Percentiles rank a stretch among this genome's conserved stretches.
These are phyloP conservation scores for Saiga tatarica DNA, from an alignment of 2,113 vertebrate species.

Conservation along the genomic window DNA sequence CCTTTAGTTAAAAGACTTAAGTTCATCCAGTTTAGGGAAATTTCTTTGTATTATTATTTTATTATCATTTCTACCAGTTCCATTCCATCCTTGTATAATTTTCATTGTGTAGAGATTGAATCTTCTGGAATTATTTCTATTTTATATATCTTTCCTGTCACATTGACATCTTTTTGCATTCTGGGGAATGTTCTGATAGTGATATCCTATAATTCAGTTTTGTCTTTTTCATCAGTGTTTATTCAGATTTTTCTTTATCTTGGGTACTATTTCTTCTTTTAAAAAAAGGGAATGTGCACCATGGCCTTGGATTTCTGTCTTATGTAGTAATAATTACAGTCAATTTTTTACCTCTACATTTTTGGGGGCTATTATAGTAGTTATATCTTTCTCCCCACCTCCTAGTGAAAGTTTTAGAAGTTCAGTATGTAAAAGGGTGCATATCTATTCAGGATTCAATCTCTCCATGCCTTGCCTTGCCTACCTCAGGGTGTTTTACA, in stretches of 20 bases:
- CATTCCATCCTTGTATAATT: not conserved
- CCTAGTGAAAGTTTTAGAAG: not conserved
- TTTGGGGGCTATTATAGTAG: not conserved
- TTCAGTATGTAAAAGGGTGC: not conserved
- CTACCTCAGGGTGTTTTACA: not conserved
- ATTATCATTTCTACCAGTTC: not conserved
- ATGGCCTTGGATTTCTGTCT: not conserved
- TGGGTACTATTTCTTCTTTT: not conserved
- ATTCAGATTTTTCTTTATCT: not conserved
- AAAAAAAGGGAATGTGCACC: not conserved
- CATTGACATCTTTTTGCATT: not conserved
- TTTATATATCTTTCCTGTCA: not conserved
- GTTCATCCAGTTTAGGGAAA: not conserved
- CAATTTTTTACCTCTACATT: not conserved
- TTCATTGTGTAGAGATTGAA: not conserved
- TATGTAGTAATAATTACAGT: not conserved
- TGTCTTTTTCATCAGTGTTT: not conserved
- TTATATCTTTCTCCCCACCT: not conserved
- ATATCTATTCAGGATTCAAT: not conserved
- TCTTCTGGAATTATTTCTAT: not conserved
- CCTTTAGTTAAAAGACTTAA: not conserved
- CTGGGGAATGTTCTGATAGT: not conserved
- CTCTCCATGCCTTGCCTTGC: not conserved
- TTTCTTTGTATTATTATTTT: not conserved
- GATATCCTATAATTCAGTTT: not conserved